phyloP scores from a whole-genome alignment of 2,888 invertebrate genomes.

The Idaea aversata region DNA sequence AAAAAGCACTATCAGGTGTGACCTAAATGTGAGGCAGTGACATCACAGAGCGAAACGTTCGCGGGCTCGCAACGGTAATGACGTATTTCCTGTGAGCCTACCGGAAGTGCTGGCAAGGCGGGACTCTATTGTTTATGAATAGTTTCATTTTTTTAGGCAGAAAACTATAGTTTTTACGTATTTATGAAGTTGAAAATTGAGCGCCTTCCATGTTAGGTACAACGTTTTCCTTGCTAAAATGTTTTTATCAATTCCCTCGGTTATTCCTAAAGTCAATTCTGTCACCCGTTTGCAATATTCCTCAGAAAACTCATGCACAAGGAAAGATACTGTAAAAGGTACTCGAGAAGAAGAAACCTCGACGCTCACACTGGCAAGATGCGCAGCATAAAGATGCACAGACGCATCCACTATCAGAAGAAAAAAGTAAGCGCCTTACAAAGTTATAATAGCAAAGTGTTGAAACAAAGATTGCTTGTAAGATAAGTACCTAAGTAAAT shows the following conservation, averaged over 20 bases:
- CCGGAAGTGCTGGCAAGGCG: slow-evolving; percentile 25
- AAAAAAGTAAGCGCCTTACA: neutral
- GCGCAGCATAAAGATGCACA: too few relatives aligned
- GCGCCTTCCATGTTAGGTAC: too few relatives aligned
- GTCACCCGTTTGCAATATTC: too few relatives aligned
- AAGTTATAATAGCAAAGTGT: neutral
- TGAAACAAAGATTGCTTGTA: neutral
- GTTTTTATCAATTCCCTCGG: too few relatives aligned
- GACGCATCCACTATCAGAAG: neutral
- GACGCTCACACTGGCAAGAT: too few relatives aligned
- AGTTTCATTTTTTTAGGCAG: neutral
- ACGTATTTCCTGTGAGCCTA: slow-evolving; percentile 47
- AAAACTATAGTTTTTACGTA: neutral
- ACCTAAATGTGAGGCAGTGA: neutral
- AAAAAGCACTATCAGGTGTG: slow-evolving; percentile 22
- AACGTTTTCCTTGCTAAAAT: too few relatives aligned
- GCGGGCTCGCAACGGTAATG: slow-evolving; percentile 40
- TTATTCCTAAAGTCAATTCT: too few relatives aligned
- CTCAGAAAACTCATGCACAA: too few relatives aligned
- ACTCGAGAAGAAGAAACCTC: too few relatives aligned
- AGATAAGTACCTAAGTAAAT: neutral
- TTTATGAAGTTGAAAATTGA: neutral
- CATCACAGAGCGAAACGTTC: neutral
- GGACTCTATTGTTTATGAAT: slow-evolving; percentile 14
- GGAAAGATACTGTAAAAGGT: too few relatives aligned